These are phyloP conservation scores for Phasia obesa DNA, from an alignment of 2,888 invertebrate species.

Conservation along the genomic window DNA sequence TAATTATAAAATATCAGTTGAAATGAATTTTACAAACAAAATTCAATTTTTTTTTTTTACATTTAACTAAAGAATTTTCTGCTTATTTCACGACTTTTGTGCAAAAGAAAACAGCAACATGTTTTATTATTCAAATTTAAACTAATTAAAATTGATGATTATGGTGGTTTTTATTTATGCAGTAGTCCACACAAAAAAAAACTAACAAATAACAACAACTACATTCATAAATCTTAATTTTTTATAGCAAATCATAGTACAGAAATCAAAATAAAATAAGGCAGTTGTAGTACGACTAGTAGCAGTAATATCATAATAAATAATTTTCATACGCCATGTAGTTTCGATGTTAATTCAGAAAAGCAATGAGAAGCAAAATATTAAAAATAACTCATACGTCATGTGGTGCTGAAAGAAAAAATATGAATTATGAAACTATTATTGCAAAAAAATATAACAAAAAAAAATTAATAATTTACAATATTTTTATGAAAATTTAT, in stretches of 20 bases:
- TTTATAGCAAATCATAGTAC: neutral
- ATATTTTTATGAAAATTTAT: conserved; percentile 33
- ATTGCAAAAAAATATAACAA: conserved; percentile 3
- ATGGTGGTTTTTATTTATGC: conserved; percentile 45
- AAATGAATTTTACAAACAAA: conserved; percentile 11
- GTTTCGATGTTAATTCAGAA: neutral
- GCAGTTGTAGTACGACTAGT: neutral
- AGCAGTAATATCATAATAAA: conserved; percentile 39
- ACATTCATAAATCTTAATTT: conserved; percentile 37
- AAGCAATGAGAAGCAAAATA: neutral
- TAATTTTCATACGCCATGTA: conserved; percentile 51
- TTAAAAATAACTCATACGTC: conserved; percentile 35
- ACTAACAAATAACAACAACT: conserved; percentile 6
- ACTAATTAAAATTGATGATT: conserved; percentile 66
- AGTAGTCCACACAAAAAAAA: conserved; percentile 1
- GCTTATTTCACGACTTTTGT: neutral
- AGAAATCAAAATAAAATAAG: neutral
- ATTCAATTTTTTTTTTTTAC: neutral
- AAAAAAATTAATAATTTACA: neutral
- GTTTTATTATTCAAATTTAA: conserved; percentile 49
- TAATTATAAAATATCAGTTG: conserved; percentile 27
- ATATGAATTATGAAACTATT: conserved; percentile 34
- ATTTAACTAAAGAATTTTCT: conserved; percentile 7
- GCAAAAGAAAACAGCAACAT: conserved; percentile 2
- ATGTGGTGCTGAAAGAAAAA: conserved; percentile 39